Conservation (phyloP, 1,140 invertebrate species). For the Ceratosolen solmsi region DNA sequence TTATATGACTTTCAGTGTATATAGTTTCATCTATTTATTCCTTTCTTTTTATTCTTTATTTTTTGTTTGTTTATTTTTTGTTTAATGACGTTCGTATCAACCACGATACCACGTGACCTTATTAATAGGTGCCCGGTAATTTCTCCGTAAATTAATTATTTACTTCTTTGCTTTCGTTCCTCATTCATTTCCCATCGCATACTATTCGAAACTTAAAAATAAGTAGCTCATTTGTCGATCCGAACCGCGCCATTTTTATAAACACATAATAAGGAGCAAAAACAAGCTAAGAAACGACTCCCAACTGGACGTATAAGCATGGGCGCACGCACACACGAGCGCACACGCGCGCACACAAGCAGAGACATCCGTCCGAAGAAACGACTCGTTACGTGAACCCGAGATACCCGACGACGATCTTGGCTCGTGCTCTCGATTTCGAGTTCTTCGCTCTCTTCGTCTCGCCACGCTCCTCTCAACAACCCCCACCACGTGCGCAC, state of each 20-base stretch:
- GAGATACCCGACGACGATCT: not conserved
- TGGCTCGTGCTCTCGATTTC: conserved; percentile 18
- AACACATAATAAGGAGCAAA: conserved; percentile 16
- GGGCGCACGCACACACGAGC: too few relatives aligned
- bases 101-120: not conserved
- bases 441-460: not conserved
- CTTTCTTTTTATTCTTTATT: too few relatives aligned
- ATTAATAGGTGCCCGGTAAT: not conserved
- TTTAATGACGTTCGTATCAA: not conserved
- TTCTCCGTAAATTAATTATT: not conserved
- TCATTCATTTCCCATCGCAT: not conserved
- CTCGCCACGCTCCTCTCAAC: too few relatives aligned
- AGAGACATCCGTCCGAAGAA: not conserved
- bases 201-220: not conserved
- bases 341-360: not conserved
- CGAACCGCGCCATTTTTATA: not conserved
- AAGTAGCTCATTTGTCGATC: conserved; percentile 14
- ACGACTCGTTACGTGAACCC: not conserved
- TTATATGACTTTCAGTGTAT: not conserved
- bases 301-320: too few relatives aligned
- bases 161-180: too few relatives aligned
- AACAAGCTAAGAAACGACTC: conserved; percentile 1
- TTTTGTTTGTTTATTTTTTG: too few relatives aligned
- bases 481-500: not conserved
- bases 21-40: too few relatives aligned